Evolutionary conservation across 1,140 invertebrate genomes (phyloP).

Genomic region (Drosophila bocqueti): DNA sequence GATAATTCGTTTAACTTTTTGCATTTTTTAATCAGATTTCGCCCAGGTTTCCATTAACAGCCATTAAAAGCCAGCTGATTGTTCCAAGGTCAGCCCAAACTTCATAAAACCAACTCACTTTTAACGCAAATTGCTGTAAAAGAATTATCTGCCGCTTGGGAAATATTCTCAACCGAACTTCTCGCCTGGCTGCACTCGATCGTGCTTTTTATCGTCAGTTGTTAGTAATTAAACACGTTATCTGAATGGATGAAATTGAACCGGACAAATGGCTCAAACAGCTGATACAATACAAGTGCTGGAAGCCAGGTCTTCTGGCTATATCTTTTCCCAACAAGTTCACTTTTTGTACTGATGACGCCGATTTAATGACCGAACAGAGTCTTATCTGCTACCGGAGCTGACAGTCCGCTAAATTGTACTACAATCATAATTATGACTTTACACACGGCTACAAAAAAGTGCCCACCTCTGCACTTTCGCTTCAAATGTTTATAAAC

Average conservation of each 20-base stretch:
- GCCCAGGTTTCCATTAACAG: constrained; percentile 15
- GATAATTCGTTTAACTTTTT: not conserved
- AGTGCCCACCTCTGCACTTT: constrained; percentile 9
- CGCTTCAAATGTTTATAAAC: constrained; percentile 7
- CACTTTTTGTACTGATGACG: constrained; percentile 35
- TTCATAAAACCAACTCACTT: constrained; percentile 8
- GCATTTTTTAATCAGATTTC: constrained; percentile 13
- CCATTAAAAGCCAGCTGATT: constrained; percentile 3
- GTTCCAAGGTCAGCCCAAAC: constrained; percentile 21
- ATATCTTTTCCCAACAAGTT: constrained; percentile 26
- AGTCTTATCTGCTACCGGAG: constrained; percentile 42
- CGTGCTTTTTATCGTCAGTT: constrained; percentile 7
- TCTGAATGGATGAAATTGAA: constrained; percentile 2
- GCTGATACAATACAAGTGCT: constrained; percentile 14
- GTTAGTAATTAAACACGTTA: constrained; percentile 20
- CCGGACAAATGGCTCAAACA: constrained; percentile 9
- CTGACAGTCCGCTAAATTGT: constrained; percentile 38
- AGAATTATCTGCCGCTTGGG: constrained; percentile 20
- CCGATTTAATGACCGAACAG: constrained; percentile 13
- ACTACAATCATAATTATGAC: constrained; percentile 45
- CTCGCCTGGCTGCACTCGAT: constrained; percentile 17
- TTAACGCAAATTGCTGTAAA: not conserved
- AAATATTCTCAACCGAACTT: constrained; percentile 32
- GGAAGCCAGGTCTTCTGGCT: not conserved
- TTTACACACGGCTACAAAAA: constrained; percentile 40